Conservation (phyloP, 2,113 vertebrate genomes). For the Pseudorhombus dupliciocellatus region DNA sequence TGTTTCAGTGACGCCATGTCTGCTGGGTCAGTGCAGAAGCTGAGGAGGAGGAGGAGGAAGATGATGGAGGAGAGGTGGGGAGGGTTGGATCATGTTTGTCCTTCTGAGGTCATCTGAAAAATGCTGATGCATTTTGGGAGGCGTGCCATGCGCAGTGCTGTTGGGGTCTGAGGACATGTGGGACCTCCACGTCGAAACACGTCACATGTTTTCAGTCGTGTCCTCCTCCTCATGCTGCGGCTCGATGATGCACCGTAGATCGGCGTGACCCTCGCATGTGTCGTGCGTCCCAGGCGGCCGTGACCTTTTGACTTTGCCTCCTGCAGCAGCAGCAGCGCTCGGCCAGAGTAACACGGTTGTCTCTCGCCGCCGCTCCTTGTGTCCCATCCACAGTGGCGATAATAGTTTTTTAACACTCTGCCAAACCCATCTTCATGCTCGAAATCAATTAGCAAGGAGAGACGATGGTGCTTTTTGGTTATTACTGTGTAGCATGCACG, state of each 20-base stretch:
- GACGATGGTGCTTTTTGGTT: not conserved
- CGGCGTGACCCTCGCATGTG: too few relatives aligned
- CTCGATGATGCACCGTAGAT: not conserved
- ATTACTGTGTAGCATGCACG: not conserved
- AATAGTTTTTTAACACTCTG: not conserved
- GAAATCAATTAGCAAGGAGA: not conserved
- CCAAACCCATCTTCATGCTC: not conserved
- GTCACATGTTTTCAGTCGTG: not conserved
- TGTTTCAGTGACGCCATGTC: constrained; percentile 10
- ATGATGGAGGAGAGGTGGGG: not conserved
- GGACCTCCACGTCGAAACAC: not conserved
- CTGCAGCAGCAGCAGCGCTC: constrained; percentile 13
- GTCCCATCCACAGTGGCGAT: not conserved
- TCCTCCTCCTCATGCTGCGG: not conserved
- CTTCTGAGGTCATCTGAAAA: constrained; percentile 63
- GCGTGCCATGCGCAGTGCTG: constrained; percentile 44
- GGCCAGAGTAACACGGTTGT: not conserved
- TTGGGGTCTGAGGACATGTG: not conserved
- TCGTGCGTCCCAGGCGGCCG: not conserved
- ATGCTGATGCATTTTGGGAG: constrained; percentile 51
- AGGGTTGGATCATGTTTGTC: constrained; percentile 22
- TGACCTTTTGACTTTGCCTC: constrained; percentile 66
- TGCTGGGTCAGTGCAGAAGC: not conserved
- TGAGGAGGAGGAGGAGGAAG: not conserved
- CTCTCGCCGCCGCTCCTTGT: not conserved